These are phyloP conservation scores for Alloscopus bannaensis DNA, from an alignment of 2,888 invertebrate genomes.

Conservation along the genomic window DNA sequence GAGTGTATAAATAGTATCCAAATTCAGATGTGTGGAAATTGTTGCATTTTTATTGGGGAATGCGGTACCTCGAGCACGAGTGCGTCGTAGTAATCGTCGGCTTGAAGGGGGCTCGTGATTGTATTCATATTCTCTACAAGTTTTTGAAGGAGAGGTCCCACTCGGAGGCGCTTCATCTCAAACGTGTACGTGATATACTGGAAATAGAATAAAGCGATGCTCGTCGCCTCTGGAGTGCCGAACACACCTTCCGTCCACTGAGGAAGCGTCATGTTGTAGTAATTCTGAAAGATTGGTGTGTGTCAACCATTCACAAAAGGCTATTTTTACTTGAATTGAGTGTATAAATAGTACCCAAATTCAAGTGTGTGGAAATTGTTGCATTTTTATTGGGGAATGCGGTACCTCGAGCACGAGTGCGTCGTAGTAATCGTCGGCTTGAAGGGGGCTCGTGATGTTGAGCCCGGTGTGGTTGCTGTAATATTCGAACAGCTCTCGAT, in stretches of 20 bases:
- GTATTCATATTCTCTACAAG: slow-evolving; percentile 80
- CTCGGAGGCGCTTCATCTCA: slow-evolving; percentile 83
- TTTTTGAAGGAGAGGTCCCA: slow-evolving; percentile 84
- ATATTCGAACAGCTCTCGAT: slow-evolving; percentile 81
- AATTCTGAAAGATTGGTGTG: slow-evolving; percentile 76
- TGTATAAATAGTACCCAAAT: too few relatives aligned
- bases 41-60: too few relatives aligned
- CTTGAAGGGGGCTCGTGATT: slow-evolving; percentile 75
- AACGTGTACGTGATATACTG: slow-evolving; percentile 82
- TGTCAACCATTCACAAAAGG: too few relatives aligned
- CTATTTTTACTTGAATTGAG: neutral
- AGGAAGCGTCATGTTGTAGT: slow-evolving; percentile 83
- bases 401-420: slow-evolving; percentile 81
- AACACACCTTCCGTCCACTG: slow-evolving; percentile 84
- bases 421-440: slow-evolving; percentile 81
- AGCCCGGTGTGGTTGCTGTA: slow-evolving; percentile 81
- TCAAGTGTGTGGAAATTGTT: too few relatives aligned
- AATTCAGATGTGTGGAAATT: too few relatives aligned
- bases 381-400: too few relatives aligned
- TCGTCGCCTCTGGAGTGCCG: slow-evolving; percentile 80
- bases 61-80: slow-evolving; percentile 83
- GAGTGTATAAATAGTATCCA: too few relatives aligned
- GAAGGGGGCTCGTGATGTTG: slow-evolving; percentile 78
- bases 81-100: slow-evolving; percentile 81
- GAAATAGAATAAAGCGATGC: slow-evolving; percentile 81